A percentile compares a stretch with the other conserved stretches of the same genome.
phyloP scores from a whole-genome alignment of 2,797 vertebrate species.

The Moxostoma hubbsi region DNA sequence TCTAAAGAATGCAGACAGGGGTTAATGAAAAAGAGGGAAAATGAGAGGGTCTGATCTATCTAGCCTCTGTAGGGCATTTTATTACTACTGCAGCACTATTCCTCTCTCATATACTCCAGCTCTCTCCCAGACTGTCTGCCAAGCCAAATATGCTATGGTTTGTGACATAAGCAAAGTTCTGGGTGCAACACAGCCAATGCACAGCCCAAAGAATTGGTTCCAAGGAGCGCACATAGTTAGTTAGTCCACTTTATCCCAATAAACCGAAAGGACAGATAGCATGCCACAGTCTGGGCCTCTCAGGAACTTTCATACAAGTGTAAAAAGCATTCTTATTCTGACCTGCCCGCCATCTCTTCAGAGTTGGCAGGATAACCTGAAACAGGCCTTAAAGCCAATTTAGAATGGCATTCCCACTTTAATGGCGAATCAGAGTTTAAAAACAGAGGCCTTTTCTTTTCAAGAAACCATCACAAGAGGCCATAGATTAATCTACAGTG shows the following conservation, averaged over 20 bases:
- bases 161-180: slow-evolving; percentile 15
- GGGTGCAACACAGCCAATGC: slow-evolving; percentile 28
- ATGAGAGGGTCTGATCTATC: slow-evolving; percentile 4
- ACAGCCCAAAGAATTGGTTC: slow-evolving; percentile 28
- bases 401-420: not conserved
- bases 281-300: too few relatives aligned
- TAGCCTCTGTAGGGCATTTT: slow-evolving; percentile 26
- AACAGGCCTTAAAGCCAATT: not conserved
- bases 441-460: slow-evolving; percentile 10
- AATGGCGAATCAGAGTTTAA: slow-evolving; percentile 6
- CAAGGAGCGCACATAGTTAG: slow-evolving; percentile 34
- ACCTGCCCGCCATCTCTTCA: not conserved
- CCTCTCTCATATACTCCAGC: not conserved
- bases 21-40: slow-evolving; percentile 9
- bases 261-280: too few relatives aligned
- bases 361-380: not conserved
- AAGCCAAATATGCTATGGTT: slow-evolving; percentile 22
- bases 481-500: not conserved
- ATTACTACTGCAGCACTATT: not conserved
- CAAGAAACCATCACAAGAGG: not conserved
- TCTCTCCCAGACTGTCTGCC: not conserved
- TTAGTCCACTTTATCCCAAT: slow-evolving; percentile 29
- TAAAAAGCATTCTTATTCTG: not conserved
- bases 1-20: slow-evolving; percentile 40
- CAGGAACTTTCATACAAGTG: not conserved